Percentiles rank a stretch among this genome's conserved stretches.
Evolutionary conservation across 2,113 vertebrate genomes (phyloP).

Genomic region (Neogobius melanostomus): DNA sequence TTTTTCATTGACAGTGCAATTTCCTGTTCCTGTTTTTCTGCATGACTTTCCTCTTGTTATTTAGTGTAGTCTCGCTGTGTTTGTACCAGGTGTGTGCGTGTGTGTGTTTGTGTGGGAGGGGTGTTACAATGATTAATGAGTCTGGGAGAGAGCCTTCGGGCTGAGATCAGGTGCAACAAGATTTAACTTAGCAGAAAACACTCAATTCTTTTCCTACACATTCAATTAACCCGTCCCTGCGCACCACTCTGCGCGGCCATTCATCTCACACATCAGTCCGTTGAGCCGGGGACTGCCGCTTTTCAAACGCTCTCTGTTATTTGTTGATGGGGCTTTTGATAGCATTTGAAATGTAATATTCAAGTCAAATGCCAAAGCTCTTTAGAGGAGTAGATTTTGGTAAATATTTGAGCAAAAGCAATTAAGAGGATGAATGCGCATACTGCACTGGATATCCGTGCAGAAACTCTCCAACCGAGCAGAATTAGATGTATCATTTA

Average conservation of each 20-base stretch:
- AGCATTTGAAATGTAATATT: conserved; percentile 27
- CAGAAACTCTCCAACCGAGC: not conserved
- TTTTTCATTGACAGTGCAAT: conserved; percentile 5
- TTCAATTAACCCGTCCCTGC: conserved; percentile 70
- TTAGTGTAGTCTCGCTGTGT: conserved; percentile 6
- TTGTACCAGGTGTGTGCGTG: conserved; percentile 8
- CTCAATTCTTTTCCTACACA: conserved; percentile 69
- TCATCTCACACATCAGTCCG: conserved; percentile 48
- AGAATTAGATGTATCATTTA: not conserved
- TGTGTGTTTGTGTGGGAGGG: conserved; percentile 15
- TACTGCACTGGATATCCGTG: not conserved
- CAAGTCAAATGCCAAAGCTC: conserved; percentile 13
- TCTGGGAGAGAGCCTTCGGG: conserved; percentile 54
- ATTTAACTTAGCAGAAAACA: conserved; percentile 70
- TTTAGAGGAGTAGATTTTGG: not conserved
- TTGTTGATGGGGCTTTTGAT: conserved; percentile 23
- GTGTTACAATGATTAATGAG: conserved; percentile 69
- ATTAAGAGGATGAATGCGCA: not conserved
- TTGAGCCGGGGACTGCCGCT: conserved; percentile 20
- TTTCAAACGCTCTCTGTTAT: conserved; percentile 50
- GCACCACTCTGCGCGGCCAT: conserved; percentile 48
- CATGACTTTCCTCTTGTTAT: not conserved
- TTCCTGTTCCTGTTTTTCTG: conserved; percentile 2
- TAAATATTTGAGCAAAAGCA: conserved; percentile 8
- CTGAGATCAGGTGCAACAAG: conserved; percentile 72